These are phyloP conservation scores for Etheostoma perlongum DNA, from an alignment of 2,797 vertebrate species.

Conservation along the genomic window DNA sequence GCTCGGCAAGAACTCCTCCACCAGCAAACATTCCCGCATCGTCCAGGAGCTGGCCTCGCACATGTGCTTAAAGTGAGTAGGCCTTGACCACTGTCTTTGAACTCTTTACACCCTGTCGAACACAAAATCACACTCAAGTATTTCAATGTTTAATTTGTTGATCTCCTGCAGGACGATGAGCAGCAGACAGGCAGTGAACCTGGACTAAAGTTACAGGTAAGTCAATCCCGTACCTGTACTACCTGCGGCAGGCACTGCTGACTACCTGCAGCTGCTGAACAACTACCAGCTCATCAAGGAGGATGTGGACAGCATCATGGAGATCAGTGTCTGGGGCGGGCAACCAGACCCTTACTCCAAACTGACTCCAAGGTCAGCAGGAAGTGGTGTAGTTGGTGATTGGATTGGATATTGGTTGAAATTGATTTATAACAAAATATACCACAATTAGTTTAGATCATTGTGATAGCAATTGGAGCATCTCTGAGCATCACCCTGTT, in stretches of 20 bases:
- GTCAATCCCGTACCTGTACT: too few relatives aligned
- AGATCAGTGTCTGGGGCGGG: constrained; percentile 92
- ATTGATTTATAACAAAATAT: not conserved
- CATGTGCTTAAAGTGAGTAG: constrained; percentile 92
- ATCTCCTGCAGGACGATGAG: constrained; percentile 83
- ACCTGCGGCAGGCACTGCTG: constrained; percentile 88
- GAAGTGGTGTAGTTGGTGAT: not conserved
- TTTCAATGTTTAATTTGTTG: not conserved
- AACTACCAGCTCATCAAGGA: constrained; percentile 93
- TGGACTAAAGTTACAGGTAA: too few relatives aligned
- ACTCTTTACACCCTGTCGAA: not conserved
- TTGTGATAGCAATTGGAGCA: not conserved
- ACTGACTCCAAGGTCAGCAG: constrained; percentile 92
- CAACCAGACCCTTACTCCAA: constrained; percentile 91
- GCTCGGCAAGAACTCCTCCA: constrained; percentile 94
- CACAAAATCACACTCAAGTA: accelerated
- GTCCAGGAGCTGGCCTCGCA: constrained; percentile 94
- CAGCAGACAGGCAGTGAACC: constrained; percentile 91
- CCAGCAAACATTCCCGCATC: constrained; percentile 91
- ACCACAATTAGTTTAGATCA: not conserved
- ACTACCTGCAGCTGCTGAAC: constrained; percentile 92
- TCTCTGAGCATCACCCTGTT: not conserved
- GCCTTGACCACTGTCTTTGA: not conserved
- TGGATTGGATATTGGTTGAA: not conserved
- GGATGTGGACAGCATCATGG: constrained; percentile 97